Percentiles rank a stretch among this genome's conserved stretches.
Evolutionary conservation across 2,888 invertebrate species (phyloP).

Genomic region (Sympetrum striolatum): DNA sequence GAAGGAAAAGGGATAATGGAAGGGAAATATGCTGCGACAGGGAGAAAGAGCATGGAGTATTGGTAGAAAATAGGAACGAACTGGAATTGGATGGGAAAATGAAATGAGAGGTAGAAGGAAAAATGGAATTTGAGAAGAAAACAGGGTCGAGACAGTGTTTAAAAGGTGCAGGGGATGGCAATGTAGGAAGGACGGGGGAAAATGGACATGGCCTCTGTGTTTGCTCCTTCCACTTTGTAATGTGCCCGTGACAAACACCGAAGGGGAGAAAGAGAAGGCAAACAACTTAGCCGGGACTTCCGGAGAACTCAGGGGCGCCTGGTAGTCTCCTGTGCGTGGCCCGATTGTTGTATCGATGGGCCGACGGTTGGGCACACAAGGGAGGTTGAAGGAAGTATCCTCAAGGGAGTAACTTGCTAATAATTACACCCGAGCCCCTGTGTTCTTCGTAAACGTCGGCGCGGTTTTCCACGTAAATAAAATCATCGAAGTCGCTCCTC

Average conservation of each 20-base stretch:
- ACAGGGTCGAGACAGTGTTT: background rate
- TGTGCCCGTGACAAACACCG: slow-evolving; percentile 37
- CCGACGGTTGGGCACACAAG: too few species aligned
- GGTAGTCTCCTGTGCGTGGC: background rate
- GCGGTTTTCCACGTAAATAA: too few species aligned
- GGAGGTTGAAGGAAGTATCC: background rate
- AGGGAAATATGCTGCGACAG: too few species aligned
- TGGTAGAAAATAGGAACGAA: background rate
- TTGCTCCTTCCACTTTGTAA: slow-evolving; percentile 38
- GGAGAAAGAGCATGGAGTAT: background rate
- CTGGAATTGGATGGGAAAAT: background rate
- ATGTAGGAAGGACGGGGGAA: background rate
- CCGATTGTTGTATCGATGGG: slow-evolving; percentile 19
- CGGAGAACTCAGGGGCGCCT: slow-evolving; percentile 27
- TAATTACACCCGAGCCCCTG: too few species aligned
- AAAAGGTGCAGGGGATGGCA: background rate
- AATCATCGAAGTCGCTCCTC: too few species aligned
- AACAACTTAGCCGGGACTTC: slow-evolving; percentile 28
- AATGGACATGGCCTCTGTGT: slow-evolving; percentile 23
- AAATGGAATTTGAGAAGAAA: background rate
- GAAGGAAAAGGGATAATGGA: too few species aligned
- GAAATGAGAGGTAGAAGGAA: background rate
- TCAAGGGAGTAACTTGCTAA: too few species aligned
- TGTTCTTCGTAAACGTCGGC: too few species aligned
- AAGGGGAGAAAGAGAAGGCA: background rate